phyloP scores from a whole-genome alignment of 2,797 vertebrate species.

The Tinamus major region DNA sequence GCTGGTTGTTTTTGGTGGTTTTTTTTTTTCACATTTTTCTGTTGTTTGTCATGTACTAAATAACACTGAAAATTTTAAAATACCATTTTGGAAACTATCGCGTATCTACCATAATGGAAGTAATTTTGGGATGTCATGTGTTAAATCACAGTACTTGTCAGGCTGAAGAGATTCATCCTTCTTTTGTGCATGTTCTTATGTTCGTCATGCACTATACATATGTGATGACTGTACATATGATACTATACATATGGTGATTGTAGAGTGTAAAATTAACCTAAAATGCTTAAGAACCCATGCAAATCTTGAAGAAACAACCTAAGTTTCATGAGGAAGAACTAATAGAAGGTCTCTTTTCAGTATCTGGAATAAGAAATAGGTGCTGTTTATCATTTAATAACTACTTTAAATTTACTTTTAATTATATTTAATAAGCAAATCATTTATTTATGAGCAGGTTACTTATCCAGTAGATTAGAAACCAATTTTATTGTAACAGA shows the following conservation, averaged over 20 bases:
- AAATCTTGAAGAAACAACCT: background rate
- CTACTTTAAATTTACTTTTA: background rate
- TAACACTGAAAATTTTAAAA: background rate
- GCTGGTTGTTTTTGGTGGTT: background rate
- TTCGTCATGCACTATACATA: background rate
- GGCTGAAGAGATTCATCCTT: background rate
- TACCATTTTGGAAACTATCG: background rate
- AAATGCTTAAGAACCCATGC: background rate
- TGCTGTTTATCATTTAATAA: background rate
- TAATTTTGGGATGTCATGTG: background rate
- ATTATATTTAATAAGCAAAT: background rate
- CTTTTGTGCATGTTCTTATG: background rate
- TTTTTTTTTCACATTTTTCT: background rate
- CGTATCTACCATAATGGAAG: no score
- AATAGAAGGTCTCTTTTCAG: background rate
- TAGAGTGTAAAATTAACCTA: background rate
- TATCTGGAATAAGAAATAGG: background rate
- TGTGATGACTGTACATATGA: no score
- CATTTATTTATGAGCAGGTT: background rate
- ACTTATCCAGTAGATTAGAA: background rate
- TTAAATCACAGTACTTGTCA: background rate
- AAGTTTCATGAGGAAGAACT: background rate
- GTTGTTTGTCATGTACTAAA: background rate
- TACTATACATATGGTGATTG: background rate
- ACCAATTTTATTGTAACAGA: background rate